phyloP scores from a whole-genome alignment of 2,797 vertebrate genomes.

The Tiaroga cobitis region DNA sequence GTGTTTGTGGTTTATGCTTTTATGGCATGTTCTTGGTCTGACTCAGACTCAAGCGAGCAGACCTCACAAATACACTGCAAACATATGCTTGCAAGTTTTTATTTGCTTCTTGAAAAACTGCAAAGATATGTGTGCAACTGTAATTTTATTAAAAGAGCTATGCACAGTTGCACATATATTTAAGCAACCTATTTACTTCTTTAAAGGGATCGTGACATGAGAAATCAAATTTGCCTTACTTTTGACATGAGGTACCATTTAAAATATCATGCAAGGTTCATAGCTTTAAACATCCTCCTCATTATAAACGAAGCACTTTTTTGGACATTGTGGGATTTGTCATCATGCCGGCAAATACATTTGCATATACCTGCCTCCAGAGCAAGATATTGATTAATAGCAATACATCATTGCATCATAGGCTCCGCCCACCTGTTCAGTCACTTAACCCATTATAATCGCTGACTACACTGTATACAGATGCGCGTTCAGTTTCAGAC shows the following conservation, averaged over 20 bases:
- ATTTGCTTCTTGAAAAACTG: not conserved
- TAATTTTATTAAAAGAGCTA: not conserved
- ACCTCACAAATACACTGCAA: not conserved
- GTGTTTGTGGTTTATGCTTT: conserved; percentile 26
- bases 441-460: not conserved
- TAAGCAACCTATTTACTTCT: not conserved
- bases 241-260: not conserved
- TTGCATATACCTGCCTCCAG: not conserved
- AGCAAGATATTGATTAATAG: not conserved
- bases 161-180: not conserved
- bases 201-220: not conserved
- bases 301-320: no score
- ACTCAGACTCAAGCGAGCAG: not conserved
- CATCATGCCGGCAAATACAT: not conserved
- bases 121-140: not conserved
- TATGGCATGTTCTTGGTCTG: not conserved
- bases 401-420: not conserved
- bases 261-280: not conserved
- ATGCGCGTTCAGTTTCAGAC: not conserved
- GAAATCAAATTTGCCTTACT: not conserved
- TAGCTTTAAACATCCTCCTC: no score
- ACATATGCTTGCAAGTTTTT: not conserved
- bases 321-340: not conserved
- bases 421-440: no score
- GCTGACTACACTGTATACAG: not conserved